Conservation (phyloP, 2,797 vertebrate genomes). For the Falco concolor region DNA sequence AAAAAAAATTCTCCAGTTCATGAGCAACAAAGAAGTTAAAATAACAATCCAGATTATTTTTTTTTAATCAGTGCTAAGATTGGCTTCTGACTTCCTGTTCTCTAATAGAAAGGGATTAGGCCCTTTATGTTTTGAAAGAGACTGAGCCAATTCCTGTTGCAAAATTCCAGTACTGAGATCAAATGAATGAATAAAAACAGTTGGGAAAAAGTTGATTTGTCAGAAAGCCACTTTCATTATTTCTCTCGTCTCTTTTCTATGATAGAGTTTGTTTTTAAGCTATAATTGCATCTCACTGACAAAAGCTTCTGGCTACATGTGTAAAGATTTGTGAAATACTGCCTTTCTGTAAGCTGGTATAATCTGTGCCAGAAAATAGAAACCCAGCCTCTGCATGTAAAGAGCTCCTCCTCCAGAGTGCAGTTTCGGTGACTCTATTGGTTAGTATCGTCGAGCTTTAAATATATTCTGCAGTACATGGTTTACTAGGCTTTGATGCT, state of each 20-base stretch:
- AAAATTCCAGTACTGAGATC: conserved; percentile 16
- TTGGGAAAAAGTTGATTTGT: neutral
- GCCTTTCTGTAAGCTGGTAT: neutral
- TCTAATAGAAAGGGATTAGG: conserved; percentile 12
- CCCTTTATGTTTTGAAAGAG: conserved; percentile 34
- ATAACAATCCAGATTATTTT: neutral
- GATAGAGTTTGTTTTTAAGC: neutral
- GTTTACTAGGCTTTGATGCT: neutral
- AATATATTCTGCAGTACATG: neutral
- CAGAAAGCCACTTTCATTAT: neutral
- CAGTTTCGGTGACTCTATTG: neutral
- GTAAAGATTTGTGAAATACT: conserved; percentile 27
- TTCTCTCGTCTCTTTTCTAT: neutral
- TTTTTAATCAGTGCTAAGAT: conserved; percentile 1
- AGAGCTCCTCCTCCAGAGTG: conserved; percentile 33
- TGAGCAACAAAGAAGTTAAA: conserved; percentile 9
- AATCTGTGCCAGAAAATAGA: conserved; percentile 45
- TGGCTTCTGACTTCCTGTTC: conserved; percentile 46
- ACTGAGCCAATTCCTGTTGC: neutral
- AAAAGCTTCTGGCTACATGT: conserved; percentile 37
- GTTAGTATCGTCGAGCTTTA: neutral
- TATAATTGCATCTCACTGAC: conserved; percentile 15
- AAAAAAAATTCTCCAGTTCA: neutral
- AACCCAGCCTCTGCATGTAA: neutral
- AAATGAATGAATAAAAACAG: conserved; percentile 10